These are phyloP conservation scores for Gobius niger DNA, from an alignment of 2,113 vertebrate genomes.

Conservation along the genomic window DNA sequence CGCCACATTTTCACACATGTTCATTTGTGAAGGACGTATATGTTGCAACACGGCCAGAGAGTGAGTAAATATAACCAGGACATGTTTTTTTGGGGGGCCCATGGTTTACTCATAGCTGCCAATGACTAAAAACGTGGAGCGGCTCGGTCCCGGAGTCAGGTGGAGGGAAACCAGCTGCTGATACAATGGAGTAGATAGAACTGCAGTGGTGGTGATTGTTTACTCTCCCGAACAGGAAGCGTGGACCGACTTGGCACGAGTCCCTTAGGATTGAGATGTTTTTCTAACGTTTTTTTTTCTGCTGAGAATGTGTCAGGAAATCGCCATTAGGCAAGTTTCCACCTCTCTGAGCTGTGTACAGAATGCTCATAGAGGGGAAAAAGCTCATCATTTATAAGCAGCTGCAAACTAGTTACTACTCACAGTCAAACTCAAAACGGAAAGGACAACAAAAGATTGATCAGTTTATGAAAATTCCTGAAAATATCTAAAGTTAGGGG, in stretches of 20 bases:
- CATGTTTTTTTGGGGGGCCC: background rate
- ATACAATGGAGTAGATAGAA: slow-evolving; percentile 31
- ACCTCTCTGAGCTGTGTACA: background rate
- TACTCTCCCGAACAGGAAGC: slow-evolving; percentile 33
- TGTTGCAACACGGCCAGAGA: background rate
- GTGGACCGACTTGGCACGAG: slow-evolving; percentile 12
- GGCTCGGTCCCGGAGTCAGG: slow-evolving; percentile 18
- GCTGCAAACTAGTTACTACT: background rate
- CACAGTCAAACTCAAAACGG: background rate
- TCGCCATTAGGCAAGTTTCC: background rate
- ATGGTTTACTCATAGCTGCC: background rate
- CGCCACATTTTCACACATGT: background rate
- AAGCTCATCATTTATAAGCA: background rate
- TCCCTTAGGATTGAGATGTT: slow-evolving; percentile 6
- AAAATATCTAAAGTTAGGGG: too few relatives aligned
- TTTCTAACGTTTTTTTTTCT: slow-evolving; percentile 8
- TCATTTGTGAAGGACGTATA: background rate
- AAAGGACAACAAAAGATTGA: too few relatives aligned
- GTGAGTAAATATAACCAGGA: slow-evolving; percentile 8
- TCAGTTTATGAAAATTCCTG: too few relatives aligned
- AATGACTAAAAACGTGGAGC: slow-evolving; percentile 9
- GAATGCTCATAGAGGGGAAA: background rate
- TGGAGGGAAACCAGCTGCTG: slow-evolving; percentile 45
- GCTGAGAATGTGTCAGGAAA: background rate
- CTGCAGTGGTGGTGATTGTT: slow-evolving; percentile 33